Evolutionary conservation across 2,888 invertebrate species (phyloP).

Genomic region (Andrena trimmerana): DNA sequence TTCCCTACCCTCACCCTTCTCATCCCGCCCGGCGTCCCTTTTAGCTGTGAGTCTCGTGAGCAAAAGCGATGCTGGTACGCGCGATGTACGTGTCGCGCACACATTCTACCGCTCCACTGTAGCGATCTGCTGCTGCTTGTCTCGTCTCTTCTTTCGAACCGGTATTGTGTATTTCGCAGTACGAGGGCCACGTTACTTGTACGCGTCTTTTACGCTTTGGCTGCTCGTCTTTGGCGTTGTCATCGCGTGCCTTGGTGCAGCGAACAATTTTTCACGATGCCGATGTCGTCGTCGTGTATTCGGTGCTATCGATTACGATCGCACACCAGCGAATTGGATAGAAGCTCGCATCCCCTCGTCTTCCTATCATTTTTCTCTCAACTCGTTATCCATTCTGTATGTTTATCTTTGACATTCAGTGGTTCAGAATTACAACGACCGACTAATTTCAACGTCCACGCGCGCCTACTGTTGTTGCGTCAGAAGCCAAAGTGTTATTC

Average conservation of each 20-base stretch:
- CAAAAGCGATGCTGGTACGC: constrained; percentile 48
- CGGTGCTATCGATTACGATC: not conserved
- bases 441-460: too few relatives aligned
- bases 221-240: not conserved
- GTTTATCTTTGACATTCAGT: too few relatives aligned
- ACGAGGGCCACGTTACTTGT: constrained; percentile 9
- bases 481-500: too few relatives aligned
- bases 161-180: constrained; percentile 26
- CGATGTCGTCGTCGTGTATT: not conserved
- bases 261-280: too few relatives aligned
- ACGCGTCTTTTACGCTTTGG: constrained; percentile 1
- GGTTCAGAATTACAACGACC: too few relatives aligned
- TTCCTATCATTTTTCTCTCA: constrained; percentile 3
- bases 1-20: not conserved
- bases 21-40: not conserved
- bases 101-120: constrained; percentile 13
- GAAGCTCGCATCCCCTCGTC: constrained; percentile 9
- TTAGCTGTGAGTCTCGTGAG: constrained; percentile 17
- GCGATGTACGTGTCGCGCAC: constrained; percentile 16
- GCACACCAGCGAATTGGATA: constrained; percentile 15
- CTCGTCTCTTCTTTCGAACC: constrained; percentile 15
- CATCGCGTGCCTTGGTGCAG: not conserved
- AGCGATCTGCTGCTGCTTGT: constrained; percentile 21
- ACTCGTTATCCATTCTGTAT: not conserved
- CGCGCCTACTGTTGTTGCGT: too few relatives aligned